Base-by-base conservation (phyloP, 2,113 vertebrate species). In the Chroicocephalus ridibundus region DNA sequence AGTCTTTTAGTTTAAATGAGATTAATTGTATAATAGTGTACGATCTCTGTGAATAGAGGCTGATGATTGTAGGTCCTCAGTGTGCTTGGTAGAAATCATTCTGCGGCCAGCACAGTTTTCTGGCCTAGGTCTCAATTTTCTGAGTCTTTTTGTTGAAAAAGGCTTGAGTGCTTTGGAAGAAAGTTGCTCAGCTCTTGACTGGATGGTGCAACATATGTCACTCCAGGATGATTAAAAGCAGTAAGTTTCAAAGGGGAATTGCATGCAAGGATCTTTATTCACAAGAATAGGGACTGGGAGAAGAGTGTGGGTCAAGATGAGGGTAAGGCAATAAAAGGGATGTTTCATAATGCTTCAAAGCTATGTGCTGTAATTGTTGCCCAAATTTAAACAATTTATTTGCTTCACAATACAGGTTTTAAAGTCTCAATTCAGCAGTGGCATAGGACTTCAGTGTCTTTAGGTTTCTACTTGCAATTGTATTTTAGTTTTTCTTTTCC, bases 311-410 rank as follows among this genome's bases (percentile, higher is more conserved):
- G 94, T 97, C 96, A 97, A 93, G 94, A 93, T 49, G 92, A 97
- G 96, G 96, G 93, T 95, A 96, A 97, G 69, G 93, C 94, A 96
- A 96, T 96, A 96, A 94, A 95, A 92, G 65, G 77, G 86, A 93
- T 88, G 92, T 97, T 96, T 96, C 92, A 85, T 96, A 95, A 93
- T 94, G 87, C 96, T 96, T 96, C 94, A 94, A 93, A 95, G 96
- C 89, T 91, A 82, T 24, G 81, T 84, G 93, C 69, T 93, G 91
- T 55, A 93, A 95, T 84, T 93, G 81, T 87, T 94, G 83, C 40
- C 77, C 81, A 91, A 89, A 96, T 51, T 84, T 78, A 94, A 88
- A 89, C 95, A 69, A 77, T 92, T 89, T 92, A 87, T 84, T 92
- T 96, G 57, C 88, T 93, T 95, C 78, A 97, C 70, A 93, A 94